phyloP scores from a whole-genome alignment of 1,140 invertebrate genomes.

The Tetranychus urticae region DNA sequence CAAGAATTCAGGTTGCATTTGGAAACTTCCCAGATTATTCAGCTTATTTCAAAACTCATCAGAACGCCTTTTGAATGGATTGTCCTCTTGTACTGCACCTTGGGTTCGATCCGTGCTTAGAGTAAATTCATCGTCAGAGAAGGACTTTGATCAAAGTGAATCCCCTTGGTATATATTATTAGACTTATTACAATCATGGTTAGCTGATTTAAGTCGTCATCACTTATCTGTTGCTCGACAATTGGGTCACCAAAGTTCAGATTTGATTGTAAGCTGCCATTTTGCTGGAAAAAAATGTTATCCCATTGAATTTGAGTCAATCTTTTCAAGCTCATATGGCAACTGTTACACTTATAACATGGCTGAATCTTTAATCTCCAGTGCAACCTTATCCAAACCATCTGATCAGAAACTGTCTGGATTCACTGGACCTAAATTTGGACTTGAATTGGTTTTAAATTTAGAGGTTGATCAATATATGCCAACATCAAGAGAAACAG shows the following conservation, averaged over 20 bases:
- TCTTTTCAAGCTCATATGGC: slow-evolving; percentile 8
- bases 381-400: not conserved
- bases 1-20: slow-evolving; percentile 5
- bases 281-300: slow-evolving; percentile 6
- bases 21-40: slow-evolving; percentile 5
- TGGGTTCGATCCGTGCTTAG: slow-evolving; percentile 6
- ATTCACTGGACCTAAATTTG: slow-evolving; percentile 14
- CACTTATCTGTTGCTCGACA: not conserved
- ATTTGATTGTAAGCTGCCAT: slow-evolving; percentile 6
- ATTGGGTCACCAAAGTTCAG: slow-evolving; percentile 1
- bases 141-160: not conserved
- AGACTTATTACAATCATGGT: slow-evolving; percentile 5
- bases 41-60: slow-evolving; percentile 4
- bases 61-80: not conserved
- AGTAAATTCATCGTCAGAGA: not conserved
- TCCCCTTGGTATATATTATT: slow-evolving; percentile 8
- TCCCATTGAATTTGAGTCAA: not conserved
- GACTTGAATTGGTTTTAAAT: slow-evolving; percentile 18
- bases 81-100: slow-evolving; percentile 6
- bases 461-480: slow-evolving; percentile 21
- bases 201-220: slow-evolving; percentile 7
- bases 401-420: not conserved
- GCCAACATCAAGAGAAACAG: slow-evolving; percentile 15
- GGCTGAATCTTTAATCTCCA: not conserved
- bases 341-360: slow-evolving; percentile 11